Conservation (phyloP, 2,113 vertebrate genomes). For the Cichladusa arquata region DNA sequence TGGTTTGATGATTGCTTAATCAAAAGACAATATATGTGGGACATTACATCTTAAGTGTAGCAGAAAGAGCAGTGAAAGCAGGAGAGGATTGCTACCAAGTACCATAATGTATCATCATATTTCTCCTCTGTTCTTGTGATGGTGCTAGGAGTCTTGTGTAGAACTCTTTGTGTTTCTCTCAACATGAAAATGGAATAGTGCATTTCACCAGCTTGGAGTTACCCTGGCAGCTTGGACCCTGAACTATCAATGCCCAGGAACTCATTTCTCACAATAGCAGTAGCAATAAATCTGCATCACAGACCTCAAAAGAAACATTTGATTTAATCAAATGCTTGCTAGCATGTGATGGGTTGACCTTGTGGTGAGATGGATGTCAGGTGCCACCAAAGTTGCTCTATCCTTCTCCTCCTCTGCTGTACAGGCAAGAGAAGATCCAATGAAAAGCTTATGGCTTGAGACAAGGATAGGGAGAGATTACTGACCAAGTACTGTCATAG, state of each 20-base stretch:
- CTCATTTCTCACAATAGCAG: background rate
- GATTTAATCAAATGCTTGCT: background rate
- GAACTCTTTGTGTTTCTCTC: background rate
- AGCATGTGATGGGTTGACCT: background rate
- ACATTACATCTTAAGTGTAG: background rate
- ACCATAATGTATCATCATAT: background rate
- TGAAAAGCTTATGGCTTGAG: background rate
- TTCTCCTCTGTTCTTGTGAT: background rate
- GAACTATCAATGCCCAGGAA: background rate
- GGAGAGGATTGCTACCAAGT: background rate
- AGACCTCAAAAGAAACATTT: background rate
- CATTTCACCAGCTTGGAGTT: fast-evolving
- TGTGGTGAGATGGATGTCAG: background rate
- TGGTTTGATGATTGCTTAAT: background rate
- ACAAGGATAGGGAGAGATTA: background rate
- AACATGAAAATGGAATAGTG: fast-evolving
- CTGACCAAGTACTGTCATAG: fast-evolving
- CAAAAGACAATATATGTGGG: background rate
- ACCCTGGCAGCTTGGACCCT: background rate
- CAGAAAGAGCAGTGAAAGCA: background rate
- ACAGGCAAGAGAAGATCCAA: background rate
- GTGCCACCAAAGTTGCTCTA: background rate
- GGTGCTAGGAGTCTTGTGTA: background rate
- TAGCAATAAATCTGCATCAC: fast-evolving
- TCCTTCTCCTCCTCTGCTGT: background rate